Evolutionary conservation across 2,113 vertebrate species (phyloP).

Genomic region (Opisthocomus hoazin): DNA sequence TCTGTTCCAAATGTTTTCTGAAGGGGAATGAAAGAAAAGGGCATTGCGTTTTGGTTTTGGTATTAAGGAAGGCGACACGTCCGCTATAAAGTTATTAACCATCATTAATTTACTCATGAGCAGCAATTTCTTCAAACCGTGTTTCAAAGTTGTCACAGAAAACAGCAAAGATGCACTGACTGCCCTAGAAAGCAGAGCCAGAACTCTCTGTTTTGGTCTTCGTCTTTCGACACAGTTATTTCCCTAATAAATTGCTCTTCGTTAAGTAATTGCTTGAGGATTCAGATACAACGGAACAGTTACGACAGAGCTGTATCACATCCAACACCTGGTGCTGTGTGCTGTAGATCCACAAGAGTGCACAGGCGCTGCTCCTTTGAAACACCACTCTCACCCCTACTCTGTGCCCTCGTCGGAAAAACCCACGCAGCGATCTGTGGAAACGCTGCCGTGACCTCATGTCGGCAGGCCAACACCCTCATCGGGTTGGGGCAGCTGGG

Average conservation of each 20-base stretch:
- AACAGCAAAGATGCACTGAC: not conserved
- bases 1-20: not conserved
- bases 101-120: not conserved
- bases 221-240: not conserved
- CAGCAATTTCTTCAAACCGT: not conserved
- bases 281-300: not conserved
- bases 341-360: too few species aligned
- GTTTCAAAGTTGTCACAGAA: not conserved
- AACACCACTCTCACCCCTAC: not conserved
- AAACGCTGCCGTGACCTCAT: not conserved
- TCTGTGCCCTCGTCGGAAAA: not conserved
- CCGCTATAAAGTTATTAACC: not conserved
- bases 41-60: not conserved
- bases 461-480: accelerated
- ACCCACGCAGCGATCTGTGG: accelerated
- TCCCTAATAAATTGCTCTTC: not conserved
- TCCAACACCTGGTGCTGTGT: not conserved
- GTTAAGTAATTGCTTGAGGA: not conserved
- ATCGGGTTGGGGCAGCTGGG: not conserved
- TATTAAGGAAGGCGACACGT: accelerated
- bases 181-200: not conserved
- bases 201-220: not conserved
- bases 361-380: not conserved
- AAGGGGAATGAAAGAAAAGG: not conserved
- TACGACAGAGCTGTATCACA: not conserved